Base-by-base conservation (phyloP, 2,888 invertebrate genomes). In the Cataglyphis altisquamis region DNA sequence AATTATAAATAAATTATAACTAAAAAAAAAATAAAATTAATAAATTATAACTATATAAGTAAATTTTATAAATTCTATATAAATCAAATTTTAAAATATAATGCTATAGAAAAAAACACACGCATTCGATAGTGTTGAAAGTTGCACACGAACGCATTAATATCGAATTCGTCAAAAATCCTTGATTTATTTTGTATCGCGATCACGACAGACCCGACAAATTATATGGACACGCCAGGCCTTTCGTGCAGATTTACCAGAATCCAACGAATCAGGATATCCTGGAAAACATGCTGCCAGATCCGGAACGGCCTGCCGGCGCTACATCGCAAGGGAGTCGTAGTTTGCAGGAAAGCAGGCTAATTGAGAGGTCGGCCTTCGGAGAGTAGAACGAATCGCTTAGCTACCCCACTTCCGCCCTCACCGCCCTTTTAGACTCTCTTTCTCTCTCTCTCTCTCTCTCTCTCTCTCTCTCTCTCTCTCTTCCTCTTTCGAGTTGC, bases 311-410 rank as follows among this genome's bases (percentile, higher is more conserved):
- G 70, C 60, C 60, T 70, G 78, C 70, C 70, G 60, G 78, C 55
- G 60, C 72, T 72, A 48, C 60, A 86, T 84, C 87, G 83, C 74
- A 66, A 57, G 82, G 82, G 86, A 86, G 87, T 82, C 84, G 85
- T 83, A 85, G 87, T 74, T 86, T 63, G 86, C 83, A 66, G 83
- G 82, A 84, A 73, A 86, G 82, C 86, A 52, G 63, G 89, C 90
- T 90, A 90, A 90, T 90, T 90, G 90, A 90, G 90, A 90, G 89
- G 86, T 83, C 74, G 86, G 80, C 72, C 90, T 72, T 88, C 39
- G 18, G 89, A 84, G 90, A 86, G 67, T 57, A 78, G 86, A 90
- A 84, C 78, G 90, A 90, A 90, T 90, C 89, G 90, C 85, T 90
- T 86, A 89, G 84, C 89, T 83, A 82, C 81, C 72, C 84, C 84